Evolutionary conservation across 2,888 invertebrate species (phyloP).

Genomic region (Ornithoptera priamus): DNA sequence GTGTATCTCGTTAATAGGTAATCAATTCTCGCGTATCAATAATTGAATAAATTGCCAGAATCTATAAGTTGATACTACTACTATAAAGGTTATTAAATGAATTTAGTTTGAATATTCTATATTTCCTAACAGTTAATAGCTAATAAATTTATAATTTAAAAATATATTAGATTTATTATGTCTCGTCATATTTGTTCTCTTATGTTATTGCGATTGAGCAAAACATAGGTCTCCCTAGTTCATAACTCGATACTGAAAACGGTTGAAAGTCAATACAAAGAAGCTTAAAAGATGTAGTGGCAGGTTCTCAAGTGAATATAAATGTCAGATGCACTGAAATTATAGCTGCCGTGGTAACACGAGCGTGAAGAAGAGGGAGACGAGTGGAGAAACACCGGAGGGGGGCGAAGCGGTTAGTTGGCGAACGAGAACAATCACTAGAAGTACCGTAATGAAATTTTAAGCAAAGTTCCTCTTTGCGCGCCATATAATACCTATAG

Average conservation of each 20-base stretch:
- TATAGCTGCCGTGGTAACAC: constrained; percentile 32
- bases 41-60: too few species aligned
- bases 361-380: constrained; percentile 31
- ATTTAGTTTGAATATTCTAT: too few species aligned
- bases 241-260: constrained; percentile 33
- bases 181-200: background rate
- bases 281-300: constrained; percentile 33
- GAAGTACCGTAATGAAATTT: constrained; percentile 66
- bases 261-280: constrained; percentile 38
- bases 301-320: constrained; percentile 42
- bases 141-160: too few species aligned
- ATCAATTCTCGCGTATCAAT: too few species aligned
- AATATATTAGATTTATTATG: too few species aligned
- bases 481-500: constrained; percentile 37
- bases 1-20: too few species aligned
- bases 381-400: constrained; percentile 39
- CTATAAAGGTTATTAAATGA: too few species aligned
- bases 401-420: constrained; percentile 33
- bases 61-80: too few species aligned
- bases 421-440: constrained; percentile 44
- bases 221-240: background rate
- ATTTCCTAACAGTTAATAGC: too few species aligned
- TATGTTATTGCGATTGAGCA: background rate
- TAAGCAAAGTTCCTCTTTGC: constrained; percentile 42
- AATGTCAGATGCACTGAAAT: constrained; percentile 43